Evolutionary conservation across 2,888 invertebrate species (phyloP).

Genomic region (Cantharis rustica): DNA sequence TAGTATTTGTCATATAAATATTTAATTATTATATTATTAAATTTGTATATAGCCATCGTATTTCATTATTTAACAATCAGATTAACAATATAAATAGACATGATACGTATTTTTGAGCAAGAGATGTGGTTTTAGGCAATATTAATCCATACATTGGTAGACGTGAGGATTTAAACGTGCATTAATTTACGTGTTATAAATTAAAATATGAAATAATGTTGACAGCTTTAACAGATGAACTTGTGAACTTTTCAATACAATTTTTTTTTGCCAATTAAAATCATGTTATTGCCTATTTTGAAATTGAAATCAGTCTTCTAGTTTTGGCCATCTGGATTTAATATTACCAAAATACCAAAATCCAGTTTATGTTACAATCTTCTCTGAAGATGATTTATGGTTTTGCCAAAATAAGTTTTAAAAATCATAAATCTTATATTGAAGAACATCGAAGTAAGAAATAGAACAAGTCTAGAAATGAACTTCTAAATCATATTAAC

Average conservation of each 20-base stretch:
- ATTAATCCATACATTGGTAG: neutral
- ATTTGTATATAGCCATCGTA: too few relatives aligned
- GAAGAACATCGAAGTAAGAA: too few relatives aligned
- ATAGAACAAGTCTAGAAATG: too few relatives aligned
- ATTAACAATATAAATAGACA: neutral
- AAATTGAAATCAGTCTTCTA: too few relatives aligned
- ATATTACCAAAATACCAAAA: too few relatives aligned
- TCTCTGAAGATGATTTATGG: too few relatives aligned
- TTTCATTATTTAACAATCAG: neutral
- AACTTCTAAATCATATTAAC: too few relatives aligned
- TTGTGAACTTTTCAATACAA: neutral
- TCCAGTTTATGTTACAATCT: too few relatives aligned
- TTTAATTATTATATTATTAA: too few relatives aligned
- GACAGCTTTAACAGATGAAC: too few relatives aligned
- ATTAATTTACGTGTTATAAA: neutral
- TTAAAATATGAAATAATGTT: neutral
- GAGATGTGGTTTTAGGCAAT: neutral
- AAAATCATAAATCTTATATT: neutral
- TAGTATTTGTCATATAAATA: too few relatives aligned
- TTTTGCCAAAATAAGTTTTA: neutral
- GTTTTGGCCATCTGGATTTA: too few relatives aligned
- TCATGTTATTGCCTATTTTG: neutral
- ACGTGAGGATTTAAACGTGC: neutral
- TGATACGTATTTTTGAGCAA: neutral
- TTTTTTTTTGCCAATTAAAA: neutral